Evolutionary conservation across 2,113 vertebrate genomes (phyloP).

Genomic region (Glaucomys volans): DNA sequence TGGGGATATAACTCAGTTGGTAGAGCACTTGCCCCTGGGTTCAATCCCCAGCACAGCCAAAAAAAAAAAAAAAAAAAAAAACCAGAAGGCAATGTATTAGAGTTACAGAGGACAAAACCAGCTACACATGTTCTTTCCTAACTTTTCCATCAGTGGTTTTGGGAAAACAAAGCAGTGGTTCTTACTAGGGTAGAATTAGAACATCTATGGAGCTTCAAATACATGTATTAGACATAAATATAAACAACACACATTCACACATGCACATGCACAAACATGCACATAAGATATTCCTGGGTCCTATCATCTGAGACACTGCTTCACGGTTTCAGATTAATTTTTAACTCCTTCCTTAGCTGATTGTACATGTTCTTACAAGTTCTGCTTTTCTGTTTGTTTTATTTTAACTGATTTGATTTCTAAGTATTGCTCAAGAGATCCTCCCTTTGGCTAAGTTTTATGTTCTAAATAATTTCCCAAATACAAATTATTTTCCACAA

Average conservation of each 20-base stretch:
- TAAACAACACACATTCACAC: not conserved
- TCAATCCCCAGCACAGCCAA: no score
- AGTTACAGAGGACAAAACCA: not conserved
- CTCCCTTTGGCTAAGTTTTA: not conserved
- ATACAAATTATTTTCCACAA: slow-evolving; percentile 33
- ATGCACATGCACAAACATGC: not conserved
- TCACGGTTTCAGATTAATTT: not conserved
- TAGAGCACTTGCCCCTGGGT: no score
- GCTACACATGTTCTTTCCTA: not conserved
- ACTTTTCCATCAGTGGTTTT: slow-evolving; percentile 9
- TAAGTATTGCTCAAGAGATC: not conserved
- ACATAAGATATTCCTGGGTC: not conserved
- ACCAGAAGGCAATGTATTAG: not conserved
- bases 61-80: no score
- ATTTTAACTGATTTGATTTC: not conserved
- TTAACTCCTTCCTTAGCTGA: not conserved
- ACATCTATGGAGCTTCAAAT: not conserved
- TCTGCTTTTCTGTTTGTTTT: not conserved
- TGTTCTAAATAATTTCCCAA: slow-evolving; percentile 45
- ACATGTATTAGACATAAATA: not conserved
- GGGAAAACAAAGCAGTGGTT: not conserved
- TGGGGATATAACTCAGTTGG: no score
- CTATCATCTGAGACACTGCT: not conserved
- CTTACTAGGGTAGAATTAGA: not conserved
- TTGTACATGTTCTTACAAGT: not conserved